Evolutionary conservation across 2,797 vertebrate species (phyloP), one percentile per base, ranked within the genome.

Genomic region (Amniataba percoides): DNA sequence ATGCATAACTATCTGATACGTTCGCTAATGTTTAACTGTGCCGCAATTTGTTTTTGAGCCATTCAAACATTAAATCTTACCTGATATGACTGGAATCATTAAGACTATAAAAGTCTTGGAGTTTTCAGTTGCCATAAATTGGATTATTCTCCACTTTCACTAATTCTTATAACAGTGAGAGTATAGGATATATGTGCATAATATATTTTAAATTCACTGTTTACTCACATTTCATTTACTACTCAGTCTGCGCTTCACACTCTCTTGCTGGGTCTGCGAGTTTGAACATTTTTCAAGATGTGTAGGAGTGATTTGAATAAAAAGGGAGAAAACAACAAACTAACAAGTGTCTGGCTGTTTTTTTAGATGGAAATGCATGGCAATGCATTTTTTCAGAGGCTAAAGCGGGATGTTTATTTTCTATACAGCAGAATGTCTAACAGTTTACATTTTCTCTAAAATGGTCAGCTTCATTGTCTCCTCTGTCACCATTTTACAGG

Each of bases 151-250:
- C 81, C 75, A 68, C 76, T 88, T 85, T 74, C 55, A 69, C 56
- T 81, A 83, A 84, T 16, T 34, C 46, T 52, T 59, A 40, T 69
- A 79, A 58, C 48, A 31, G 58, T 46, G 65, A 71, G 63, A 85
- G 84, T 86, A 78, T 21, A 87, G 69, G 78, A 82, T 61, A 87
- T 81, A 27, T 19, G 65, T 71, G 70, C 71, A 63, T 51, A 57
- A 75, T 77, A 74, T 87, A 71, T 81, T 77, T 74, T 63, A 71
- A 71, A 55, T 74, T 60, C 64, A 78, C 63, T 83, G 84, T 81
- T 90, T 90, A 74, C 82, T 90, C 77, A 78, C 71, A 85, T 87
- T 89, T 86, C 60, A 80, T 70, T 76, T 81, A 62, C 78, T 51
- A 52, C 66, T 71, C 62, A 63, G 71, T 75, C 48, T 36, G 34